Conservation (phyloP, 2,888 invertebrate genomes). For the Zele albiditarsus region DNA sequence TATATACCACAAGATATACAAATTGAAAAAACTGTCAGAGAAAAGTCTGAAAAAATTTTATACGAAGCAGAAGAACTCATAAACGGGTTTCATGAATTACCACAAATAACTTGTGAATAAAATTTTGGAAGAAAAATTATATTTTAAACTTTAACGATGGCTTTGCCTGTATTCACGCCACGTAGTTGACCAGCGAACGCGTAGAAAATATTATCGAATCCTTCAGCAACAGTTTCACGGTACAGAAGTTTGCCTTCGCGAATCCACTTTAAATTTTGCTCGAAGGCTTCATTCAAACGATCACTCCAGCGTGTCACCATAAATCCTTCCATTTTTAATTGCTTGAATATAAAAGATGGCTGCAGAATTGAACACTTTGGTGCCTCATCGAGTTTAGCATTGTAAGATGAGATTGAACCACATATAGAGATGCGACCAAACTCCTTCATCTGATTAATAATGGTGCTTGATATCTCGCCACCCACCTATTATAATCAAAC, state of each 20-base stretch:
- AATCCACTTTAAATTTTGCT: constrained; percentile 79
- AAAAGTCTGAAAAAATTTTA: constrained; percentile 19
- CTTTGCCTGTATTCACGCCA: constrained; percentile 83
- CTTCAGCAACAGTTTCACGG: constrained; percentile 80
- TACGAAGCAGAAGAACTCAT: constrained; percentile 42
- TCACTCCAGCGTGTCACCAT: constrained; percentile 75
- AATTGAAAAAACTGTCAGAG: background rate
- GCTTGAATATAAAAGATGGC: constrained; percentile 75
- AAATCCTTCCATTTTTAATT: constrained; percentile 80
- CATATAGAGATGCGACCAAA: constrained; percentile 79
- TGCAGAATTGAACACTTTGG: constrained; percentile 76
- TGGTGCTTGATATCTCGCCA: constrained; percentile 77
- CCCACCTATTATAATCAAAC: constrained; percentile 76
- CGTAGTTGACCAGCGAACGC: constrained; percentile 79
- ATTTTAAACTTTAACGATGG: constrained; percentile 77
- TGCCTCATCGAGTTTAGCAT: constrained; percentile 74
- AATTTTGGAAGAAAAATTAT: background rate
- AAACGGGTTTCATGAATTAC: constrained; percentile 41
- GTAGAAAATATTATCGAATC: constrained; percentile 83
- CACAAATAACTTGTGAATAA: constrained; percentile 24
- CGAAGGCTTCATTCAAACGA: constrained; percentile 79
- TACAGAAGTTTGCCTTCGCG: constrained; percentile 81
- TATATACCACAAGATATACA: constrained; percentile 52
- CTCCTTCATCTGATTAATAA: constrained; percentile 78
- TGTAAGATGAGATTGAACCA: constrained; percentile 80